Evolutionary conservation across 2,888 invertebrate species (phyloP), one percentile per base, ranked within the genome.

Genomic region (Apamea crenata): DNA sequence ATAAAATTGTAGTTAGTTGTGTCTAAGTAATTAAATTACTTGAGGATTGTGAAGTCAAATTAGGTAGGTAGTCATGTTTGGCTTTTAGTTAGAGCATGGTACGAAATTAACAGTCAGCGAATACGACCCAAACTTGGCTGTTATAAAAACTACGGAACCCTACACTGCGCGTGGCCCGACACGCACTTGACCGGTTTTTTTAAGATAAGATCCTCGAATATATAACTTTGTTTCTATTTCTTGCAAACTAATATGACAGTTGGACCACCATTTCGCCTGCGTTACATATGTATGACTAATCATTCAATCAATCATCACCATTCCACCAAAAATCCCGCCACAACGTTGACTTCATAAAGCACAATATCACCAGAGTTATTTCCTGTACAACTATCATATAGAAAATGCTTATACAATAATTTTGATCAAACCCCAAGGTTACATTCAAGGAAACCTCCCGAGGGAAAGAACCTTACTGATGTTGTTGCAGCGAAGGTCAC

Each of bases 401-500:
- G 25, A 29, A 81, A 73, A 69, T 65, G 18, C 29, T 67, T 50
- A 36, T 25, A 36, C 18, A 79, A 81, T 71, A 25, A 36, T 74
- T 76, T 68, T 47, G n/a, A 65, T 73, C 25, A 50, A 25, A 36
- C 59, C 18, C 32, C 61, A 77, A 74, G 59, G 73, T 32, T 69
- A 36, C 32, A 61, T 59, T 63, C 56, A 59, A 29, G n/a, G 40
- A 61, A 21, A 14, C 36, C 29, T 44, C 65, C 65, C 78, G 16
- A n/a, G 47, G 18, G 53, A 66, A 65, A 50, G 18, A 65, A 53
- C 63, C 40, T 69, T 79, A 79, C 83, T 80, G 77, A 81, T 85
- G 69, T 83, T 80, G 32, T 72, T 77, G 75, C 56, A 66, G 36
- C 66, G 83, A 88, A 75, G 86, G 83, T 69, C 80, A 71, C 44